Evolutionary conservation across 2,113 vertebrate species (phyloP).

Genomic region (Heteronetta atricapilla): DNA sequence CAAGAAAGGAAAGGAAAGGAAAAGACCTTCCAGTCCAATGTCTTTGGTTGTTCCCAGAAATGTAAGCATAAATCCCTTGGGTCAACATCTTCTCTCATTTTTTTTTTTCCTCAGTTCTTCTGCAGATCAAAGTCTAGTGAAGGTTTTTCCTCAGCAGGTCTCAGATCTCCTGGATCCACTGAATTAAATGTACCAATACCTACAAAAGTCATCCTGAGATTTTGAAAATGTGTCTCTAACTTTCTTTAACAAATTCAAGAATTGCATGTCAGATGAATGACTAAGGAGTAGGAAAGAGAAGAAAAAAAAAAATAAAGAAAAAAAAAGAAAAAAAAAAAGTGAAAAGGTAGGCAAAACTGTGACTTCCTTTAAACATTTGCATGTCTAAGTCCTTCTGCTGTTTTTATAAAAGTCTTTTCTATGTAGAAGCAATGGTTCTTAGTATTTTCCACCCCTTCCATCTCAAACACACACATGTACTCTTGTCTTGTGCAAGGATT

Average conservation of each 20-base stretch:
- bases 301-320: background rate
- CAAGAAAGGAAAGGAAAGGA: no score
- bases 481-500: no score
- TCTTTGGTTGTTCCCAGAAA: background rate
- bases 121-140: background rate
- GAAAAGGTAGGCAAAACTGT: background rate
- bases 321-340: background rate
- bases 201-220: background rate
- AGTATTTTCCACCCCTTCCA: background rate
- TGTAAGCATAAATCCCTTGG: background rate
- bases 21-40: background rate
- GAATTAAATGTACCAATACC: background rate
- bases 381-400: background rate
- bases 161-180: background rate
- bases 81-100: background rate
- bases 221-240: background rate
- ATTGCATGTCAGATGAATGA: background rate
- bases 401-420: background rate
- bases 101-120: background rate
- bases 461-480: background rate
- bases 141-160: background rate
- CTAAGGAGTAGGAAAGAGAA: background rate
- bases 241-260: background rate
- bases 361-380: background rate
- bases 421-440: background rate